Evolutionary conservation across 1,140 invertebrate genomes (phyloP), one percentile per base, ranked within the genome.

Genomic region (Gyrodactylus bullatarudis): DNA sequence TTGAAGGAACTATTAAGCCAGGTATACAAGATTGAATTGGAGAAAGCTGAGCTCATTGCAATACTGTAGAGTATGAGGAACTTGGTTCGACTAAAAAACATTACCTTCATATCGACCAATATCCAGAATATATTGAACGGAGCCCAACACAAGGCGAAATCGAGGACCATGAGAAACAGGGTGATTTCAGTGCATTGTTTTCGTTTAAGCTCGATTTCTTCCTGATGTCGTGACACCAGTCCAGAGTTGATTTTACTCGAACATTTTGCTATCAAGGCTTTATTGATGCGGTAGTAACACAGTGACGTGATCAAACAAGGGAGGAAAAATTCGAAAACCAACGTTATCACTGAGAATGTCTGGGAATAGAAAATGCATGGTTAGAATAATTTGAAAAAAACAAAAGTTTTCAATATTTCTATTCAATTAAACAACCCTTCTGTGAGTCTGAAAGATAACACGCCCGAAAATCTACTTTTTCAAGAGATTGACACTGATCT

Each of bases 271-370:
- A 78, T 78, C 22, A 81, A 75, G 27, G 75, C 76, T 24, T 77
- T 74, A 1, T 77, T 77, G 69, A 80, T 79, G 20, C 77, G 74
- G 1, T 77, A 77, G 74, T 81, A 85, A 1, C 82, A 79, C 0
- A 81, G 74, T 8, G 78, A 79, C 1, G 79, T 79, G 0, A 84
- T 78, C 1, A 76, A 74, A 24, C 84, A 76, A 0, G 84, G 84
- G 1, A 84, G 75, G n/a, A 81, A 77, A 77, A 84, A 85, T 75
- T 85, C 84, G 1, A 82, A 78, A 0, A 83, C 69, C 26, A 83
- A 80, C 1, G 81, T 83, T 20, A 77, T 75, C 20, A 83, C 75
- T 0, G 82, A 83, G 21, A 81, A 74, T 19, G 27, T 26, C 21
- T 73, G n/a, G 34, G n/a, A n/a, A n/a, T n/a, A n/a, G n/a, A n/a